These are phyloP conservation scores for Cephalopterus ornatus DNA, from an alignment of 2,113 vertebrate species.

Conservation along the genomic window DNA sequence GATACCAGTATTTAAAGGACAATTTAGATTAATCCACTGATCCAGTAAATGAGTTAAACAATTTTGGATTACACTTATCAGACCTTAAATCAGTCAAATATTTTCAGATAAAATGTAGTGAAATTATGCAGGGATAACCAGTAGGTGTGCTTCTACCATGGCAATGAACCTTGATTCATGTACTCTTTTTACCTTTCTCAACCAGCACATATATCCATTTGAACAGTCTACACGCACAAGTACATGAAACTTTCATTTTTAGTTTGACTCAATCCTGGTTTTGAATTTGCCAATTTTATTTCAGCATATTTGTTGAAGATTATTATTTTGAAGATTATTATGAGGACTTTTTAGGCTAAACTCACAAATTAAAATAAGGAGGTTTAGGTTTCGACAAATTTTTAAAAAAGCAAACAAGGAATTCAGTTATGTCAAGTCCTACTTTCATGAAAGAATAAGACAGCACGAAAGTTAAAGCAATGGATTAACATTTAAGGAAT, in stretches of 20 bases:
- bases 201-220: not conserved
- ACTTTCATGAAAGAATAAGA: constrained; percentile 46
- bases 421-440: constrained; percentile 23
- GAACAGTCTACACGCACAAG: not conserved
- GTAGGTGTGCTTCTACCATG: not conserved
- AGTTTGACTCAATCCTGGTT: not conserved
- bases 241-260: not conserved
- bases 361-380: constrained; percentile 28
- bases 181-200: not conserved
- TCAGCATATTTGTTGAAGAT: not conserved
- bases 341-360: constrained; percentile 43
- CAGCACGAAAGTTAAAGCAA: constrained; percentile 30
- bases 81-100: not conserved
- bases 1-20: not conserved
- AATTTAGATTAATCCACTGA: not conserved
- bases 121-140: not conserved
- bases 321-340: not conserved
- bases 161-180: not conserved
- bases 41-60: not conserved
- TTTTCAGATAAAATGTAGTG: not conserved
- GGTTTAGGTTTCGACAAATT: constrained; percentile 29
- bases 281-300: not conserved
- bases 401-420: not conserved
- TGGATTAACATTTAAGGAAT: constrained; percentile 61
- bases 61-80: not conserved